phyloP scores from a whole-genome alignment of 2,888 invertebrate species.

The Epistrophe grossulariae region DNA sequence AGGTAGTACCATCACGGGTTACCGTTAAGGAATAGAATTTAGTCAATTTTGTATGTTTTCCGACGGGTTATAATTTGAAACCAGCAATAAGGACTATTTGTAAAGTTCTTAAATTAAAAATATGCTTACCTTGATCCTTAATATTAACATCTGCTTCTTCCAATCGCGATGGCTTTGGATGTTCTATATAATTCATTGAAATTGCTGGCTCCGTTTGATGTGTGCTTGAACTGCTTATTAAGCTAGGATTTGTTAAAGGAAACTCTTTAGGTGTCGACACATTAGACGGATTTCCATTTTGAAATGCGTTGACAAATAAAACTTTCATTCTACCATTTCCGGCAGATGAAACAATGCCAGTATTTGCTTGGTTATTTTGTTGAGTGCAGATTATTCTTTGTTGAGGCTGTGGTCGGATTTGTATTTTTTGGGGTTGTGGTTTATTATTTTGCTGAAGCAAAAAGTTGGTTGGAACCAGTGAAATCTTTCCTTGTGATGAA shows the following conservation, averaged over 20 bases:
- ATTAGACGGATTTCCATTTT: constrained; percentile 67
- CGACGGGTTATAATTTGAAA: background rate
- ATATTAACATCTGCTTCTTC: constrained; percentile 34
- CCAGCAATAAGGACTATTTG: background rate
- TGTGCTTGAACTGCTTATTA: constrained; percentile 19
- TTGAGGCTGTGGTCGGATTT: constrained; percentile 62
- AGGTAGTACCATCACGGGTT: no score
- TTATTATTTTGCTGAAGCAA: constrained; percentile 80
- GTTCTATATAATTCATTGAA: constrained; percentile 18
- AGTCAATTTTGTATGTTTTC: no score
- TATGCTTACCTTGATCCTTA: constrained; percentile 48
- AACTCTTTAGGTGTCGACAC: constrained; percentile 25
- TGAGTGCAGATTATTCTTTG: constrained; percentile 76
- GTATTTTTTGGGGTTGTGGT: constrained; percentile 70
- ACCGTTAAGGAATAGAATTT: no score
- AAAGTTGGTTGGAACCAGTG: constrained; percentile 83
- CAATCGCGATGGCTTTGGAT: background rate
- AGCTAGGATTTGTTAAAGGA: constrained; percentile 33
- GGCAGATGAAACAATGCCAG: constrained; percentile 78
- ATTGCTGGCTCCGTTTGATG: constrained; percentile 27
- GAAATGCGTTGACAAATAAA: constrained; percentile 81
- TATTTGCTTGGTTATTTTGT: constrained; percentile 71
- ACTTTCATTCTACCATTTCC: constrained; percentile 82
- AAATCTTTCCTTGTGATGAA: constrained; percentile 80
- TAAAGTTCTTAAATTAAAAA: background rate